Base-by-base conservation (phyloP, 2,888 invertebrate genomes). In the Clepsis dumicolana region DNA sequence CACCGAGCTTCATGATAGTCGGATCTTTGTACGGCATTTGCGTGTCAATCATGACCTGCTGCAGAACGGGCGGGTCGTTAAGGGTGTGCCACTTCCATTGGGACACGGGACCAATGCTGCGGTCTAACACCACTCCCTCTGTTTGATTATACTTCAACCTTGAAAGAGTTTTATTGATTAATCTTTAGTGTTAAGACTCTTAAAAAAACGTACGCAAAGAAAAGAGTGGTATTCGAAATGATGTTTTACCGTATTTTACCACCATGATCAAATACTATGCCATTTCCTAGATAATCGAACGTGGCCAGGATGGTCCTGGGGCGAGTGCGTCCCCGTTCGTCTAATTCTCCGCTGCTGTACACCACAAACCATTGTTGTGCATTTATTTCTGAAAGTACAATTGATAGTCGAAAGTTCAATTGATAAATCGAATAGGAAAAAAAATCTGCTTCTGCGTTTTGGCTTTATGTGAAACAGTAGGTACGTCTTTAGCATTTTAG, bases 21-120 rank as follows among this genome's bases (percentile, higher is more conserved):
- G 88, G 87, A 69, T 93, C 93, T 77, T 93, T 92, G 62, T 86
- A 84, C 3, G 87, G 74, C 82, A 91, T 80, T 73, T 89, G 85
- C 0, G 90, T 91, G 71, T 93, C 91, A 63, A 91, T 88, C 92
- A 93, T 92, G n/a, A 93, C 91, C 76, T 90, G 88, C 71, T 91
- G 91, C 32, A 93, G 75, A 0, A 89, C 86, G 2, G 93, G 93
- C 21, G 92, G 93, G 71, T 93, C 92, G 68, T 93, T 93, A 52
- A 93, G 73, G 0, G 89, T 85, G 68, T 93, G 93, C 93, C 93
- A 93, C 74, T 91, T 89, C 93, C 93, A 93, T 54, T 89, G 87
- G 2, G 92, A 84, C 1, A 86, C 85, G 0, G 93, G 93, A 1
- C 93, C 93, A 5, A 93, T 83, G 21, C 74, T 76, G 54, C 86